These are phyloP conservation scores for Mesembrinibis cayennensis DNA, from an alignment of 2,113 vertebrate genomes.

Conservation along the genomic window DNA sequence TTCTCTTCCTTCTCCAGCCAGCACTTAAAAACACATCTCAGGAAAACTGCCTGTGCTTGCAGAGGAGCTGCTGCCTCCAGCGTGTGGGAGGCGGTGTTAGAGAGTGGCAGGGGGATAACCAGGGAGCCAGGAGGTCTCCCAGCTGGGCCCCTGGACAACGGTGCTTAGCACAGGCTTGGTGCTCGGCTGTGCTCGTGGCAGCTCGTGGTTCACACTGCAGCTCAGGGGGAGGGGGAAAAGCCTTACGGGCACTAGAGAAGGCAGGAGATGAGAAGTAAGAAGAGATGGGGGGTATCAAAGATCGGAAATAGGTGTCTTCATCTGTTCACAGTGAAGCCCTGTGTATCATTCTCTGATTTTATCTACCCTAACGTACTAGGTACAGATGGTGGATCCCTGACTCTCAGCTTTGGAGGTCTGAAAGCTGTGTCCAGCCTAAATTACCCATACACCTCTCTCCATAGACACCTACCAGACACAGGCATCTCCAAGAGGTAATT, in stretches of 20 bases:
- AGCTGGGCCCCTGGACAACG: background rate
- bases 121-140: background rate
- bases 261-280: background rate
- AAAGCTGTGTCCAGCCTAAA: background rate
- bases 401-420: background rate
- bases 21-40: background rate
- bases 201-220: too few species aligned
- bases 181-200: rapidly evolving
- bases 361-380: background rate
- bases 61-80: background rate
- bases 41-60: background rate
- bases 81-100: too few species aligned
- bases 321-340: background rate
- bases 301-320: background rate
- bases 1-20: background rate
- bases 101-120: background rate
- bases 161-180: background rate
- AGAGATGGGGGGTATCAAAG: background rate
- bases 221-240: too few species aligned
- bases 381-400: too few species aligned
- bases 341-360: background rate
- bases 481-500: background rate
- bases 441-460: too few species aligned
- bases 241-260: background rate
- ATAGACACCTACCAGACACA: background rate